Evolutionary conservation across 92 coral and sea anemone genomes (phyloP).

Genomic region (Bergia sp.): DNA sequence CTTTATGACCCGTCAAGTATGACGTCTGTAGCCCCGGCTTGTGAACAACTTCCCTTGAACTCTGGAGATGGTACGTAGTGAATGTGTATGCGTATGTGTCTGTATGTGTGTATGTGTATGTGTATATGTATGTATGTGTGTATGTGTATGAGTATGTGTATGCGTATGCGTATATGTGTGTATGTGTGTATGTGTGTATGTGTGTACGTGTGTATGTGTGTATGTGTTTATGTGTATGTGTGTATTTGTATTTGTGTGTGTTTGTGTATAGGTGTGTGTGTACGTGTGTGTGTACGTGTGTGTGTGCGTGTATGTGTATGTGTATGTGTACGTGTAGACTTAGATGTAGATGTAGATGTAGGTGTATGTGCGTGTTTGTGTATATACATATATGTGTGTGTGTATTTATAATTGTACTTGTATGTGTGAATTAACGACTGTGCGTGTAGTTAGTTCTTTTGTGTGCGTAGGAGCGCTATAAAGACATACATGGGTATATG

Average conservation of each 20-base stretch:
- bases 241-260: too few species aligned
- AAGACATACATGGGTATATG: background rate
- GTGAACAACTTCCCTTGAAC: background rate
- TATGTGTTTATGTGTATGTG: background rate
- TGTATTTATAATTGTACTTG: too few species aligned
- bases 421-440: too few species aligned
- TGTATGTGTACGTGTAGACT: background rate
- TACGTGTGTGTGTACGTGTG: too few species aligned
- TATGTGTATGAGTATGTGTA: background rate
- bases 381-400: too few species aligned
- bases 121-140: background rate
- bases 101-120: too few species aligned
- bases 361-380: too few species aligned
- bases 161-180: background rate
- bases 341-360: too few species aligned
- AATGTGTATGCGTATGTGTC: background rate
- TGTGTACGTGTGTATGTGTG: background rate
- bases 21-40: slow-evolving; percentile 17
- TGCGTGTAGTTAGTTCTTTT: too few species aligned
- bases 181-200: background rate
- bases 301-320: background rate
- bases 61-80: background rate
- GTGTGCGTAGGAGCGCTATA: too few species aligned
- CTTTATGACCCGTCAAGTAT: background rate
- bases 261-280: too few species aligned